A percentile compares a stretch with the other conserved stretches of the same genome.
phyloP scores from a whole-genome alignment of 2,888 invertebrate species.

The Piscicola geometra region DNA sequence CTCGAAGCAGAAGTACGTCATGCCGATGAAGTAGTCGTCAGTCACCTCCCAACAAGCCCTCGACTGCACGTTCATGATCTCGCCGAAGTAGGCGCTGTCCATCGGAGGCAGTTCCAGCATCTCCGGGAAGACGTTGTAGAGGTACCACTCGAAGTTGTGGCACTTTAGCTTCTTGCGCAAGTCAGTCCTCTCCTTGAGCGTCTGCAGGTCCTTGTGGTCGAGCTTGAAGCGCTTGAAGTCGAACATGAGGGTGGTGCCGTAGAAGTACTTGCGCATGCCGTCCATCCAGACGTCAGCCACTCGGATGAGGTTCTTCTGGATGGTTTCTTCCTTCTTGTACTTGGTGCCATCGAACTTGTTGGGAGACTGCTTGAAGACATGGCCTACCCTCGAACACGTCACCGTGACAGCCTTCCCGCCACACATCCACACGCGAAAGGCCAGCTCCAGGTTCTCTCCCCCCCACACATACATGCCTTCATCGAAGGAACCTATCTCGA shows the following conservation, averaged over 20 bases:
- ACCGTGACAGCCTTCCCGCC: constrained; percentile 45
- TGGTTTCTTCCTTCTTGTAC: constrained; percentile 32
- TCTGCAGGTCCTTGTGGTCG: constrained; percentile 38
- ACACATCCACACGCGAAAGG: constrained; percentile 46
- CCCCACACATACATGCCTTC: constrained; percentile 45
- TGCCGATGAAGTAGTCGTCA: constrained; percentile 42
- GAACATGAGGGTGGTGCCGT: constrained; percentile 42
- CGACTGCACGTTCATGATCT: constrained; percentile 43
- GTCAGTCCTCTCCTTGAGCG: constrained; percentile 59
- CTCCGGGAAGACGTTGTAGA: constrained; percentile 59
- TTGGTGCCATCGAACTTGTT: constrained; percentile 44
- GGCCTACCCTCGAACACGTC: constrained; percentile 46
- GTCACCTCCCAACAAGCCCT: constrained; percentile 45
- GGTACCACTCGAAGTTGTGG: constrained; percentile 59
- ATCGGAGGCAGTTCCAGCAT: constrained; percentile 37
- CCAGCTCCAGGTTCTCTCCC: constrained; percentile 47
- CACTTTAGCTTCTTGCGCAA: constrained; percentile 77
- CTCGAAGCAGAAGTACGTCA: constrained; percentile 45
- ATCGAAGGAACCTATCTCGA: constrained; percentile 44
- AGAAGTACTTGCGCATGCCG: constrained; percentile 43
- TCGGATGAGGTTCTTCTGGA: constrained; percentile 45
- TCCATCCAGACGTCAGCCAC: constrained; percentile 47
- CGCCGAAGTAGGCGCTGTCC: constrained; percentile 43
- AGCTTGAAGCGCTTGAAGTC: constrained; percentile 41
- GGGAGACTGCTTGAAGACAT: constrained; percentile 45